A percentile compares a stretch with the other conserved stretches of the same genome.
Conservation (phyloP, 2,797 vertebrate species). For the Tapirus indicus region DNA sequence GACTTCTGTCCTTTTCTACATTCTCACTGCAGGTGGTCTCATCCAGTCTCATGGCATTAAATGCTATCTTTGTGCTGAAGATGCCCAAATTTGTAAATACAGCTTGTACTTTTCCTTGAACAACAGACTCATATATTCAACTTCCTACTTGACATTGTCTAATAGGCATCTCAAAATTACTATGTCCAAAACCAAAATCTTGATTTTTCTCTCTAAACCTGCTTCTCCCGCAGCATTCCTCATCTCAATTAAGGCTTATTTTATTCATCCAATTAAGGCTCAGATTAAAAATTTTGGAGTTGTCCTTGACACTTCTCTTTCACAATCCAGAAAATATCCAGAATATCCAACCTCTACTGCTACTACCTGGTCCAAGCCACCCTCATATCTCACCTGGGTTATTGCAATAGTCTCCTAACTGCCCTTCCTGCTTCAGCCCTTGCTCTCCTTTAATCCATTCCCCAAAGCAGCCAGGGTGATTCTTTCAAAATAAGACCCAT, state of each 20-base stretch:
- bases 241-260: neutral
- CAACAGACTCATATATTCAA: neutral
- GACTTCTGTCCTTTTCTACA: neutral
- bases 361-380: neutral
- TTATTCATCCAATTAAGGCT: neutral
- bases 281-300: neutral
- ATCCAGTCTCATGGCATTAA: neutral
- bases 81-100: neutral
- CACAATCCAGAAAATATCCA: neutral
- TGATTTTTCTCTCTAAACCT: neutral
- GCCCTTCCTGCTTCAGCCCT: neutral
- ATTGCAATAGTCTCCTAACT: neutral
- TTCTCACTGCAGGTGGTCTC: neutral
- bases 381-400: neutral
- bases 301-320: neutral
- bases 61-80: neutral
- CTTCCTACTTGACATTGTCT: neutral
- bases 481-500: neutral
- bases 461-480: neutral
- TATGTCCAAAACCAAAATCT: neutral
- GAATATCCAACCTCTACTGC: neutral
- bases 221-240: neutral
- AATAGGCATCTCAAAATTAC: constrained; percentile 4
- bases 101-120: neutral
- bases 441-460: neutral